A percentile compares a stretch with the other conserved stretches of the same genome.
Conservation (phyloP, 2,113 vertebrate genomes). For the Epinephelus cyanopodus region DNA sequence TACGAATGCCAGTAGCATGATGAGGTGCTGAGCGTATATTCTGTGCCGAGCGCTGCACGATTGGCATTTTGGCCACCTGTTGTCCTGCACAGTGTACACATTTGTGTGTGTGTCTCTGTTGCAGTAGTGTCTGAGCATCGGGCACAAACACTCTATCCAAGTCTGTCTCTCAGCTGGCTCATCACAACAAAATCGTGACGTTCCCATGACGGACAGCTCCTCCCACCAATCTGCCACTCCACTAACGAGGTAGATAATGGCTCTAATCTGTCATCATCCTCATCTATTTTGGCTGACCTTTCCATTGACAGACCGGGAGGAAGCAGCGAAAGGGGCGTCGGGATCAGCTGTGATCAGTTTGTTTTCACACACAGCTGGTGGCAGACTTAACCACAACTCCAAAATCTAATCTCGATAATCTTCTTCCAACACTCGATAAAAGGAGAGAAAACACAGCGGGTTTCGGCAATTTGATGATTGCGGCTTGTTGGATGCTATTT, state of each 20-base stretch:
- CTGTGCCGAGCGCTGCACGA: no score
- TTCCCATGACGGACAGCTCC: not conserved
- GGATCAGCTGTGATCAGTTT: slow-evolving; percentile 50
- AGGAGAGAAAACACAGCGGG: not conserved
- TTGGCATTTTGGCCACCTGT: not conserved
- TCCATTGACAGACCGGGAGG: slow-evolving; percentile 24
- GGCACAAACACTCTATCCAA: not conserved
- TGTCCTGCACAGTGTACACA: not conserved
- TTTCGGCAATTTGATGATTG: slow-evolving; percentile 30
- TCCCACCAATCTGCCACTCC: slow-evolving; percentile 33
- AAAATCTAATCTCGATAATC: slow-evolving; percentile 60
- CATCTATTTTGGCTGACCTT: slow-evolving; percentile 49
- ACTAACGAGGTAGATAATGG: slow-evolving; percentile 43
- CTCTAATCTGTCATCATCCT: slow-evolving; percentile 54
- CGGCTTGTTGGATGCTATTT: slow-evolving; percentile 4
- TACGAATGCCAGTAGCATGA: no score
- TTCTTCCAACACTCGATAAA: slow-evolving; percentile 1
- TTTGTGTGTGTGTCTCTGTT: not conserved
- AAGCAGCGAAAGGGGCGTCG: not conserved
- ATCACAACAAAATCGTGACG: not conserved
- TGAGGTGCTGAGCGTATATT: no score
- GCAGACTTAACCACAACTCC: slow-evolving; percentile 25
- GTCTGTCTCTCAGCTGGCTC: slow-evolving; percentile 27
- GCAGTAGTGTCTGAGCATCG: not conserved
- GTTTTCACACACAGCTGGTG: slow-evolving; percentile 53